Evolutionary conservation across 2,888 invertebrate genomes (phyloP).

Genomic region (Onchidella celtica): DNA sequence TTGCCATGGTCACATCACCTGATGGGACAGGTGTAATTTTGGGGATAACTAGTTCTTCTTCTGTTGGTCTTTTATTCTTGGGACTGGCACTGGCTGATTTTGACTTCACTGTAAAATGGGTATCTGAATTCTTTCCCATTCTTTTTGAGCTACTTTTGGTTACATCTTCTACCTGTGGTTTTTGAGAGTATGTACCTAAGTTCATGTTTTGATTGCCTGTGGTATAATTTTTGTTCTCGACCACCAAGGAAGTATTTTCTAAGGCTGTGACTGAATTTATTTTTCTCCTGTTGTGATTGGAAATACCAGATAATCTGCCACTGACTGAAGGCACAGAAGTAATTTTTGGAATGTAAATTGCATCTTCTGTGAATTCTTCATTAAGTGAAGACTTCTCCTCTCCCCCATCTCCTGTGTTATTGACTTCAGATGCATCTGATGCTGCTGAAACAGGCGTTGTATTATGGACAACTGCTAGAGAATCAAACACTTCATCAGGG

Average conservation of each 20-base stretch:
- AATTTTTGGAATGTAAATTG: slow-evolving; percentile 23
- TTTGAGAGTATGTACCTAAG: too few species aligned
- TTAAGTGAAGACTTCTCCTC: neutral
- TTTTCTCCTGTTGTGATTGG: neutral
- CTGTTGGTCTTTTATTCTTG: neutral
- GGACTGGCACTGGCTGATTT: neutral
- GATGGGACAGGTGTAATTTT: slow-evolving; percentile 30
- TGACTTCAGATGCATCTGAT: neutral
- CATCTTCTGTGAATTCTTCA: slow-evolving; percentile 12
- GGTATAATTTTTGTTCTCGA: too few species aligned
- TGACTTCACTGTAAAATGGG: too few species aligned
- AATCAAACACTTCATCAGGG: slow-evolving; percentile 13
- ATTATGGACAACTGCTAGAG: neutral
- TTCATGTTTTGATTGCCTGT: too few species aligned
- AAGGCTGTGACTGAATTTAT: neutral
- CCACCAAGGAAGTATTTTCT: too few species aligned
- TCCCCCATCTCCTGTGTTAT: neutral
- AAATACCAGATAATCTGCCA: too few species aligned
- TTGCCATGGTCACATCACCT: neutral
- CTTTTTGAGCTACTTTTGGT: too few species aligned
- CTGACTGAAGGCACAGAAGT: slow-evolving; percentile 21
- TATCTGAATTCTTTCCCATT: too few species aligned
- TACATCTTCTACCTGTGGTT: too few species aligned
- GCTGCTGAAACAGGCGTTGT: neutral
- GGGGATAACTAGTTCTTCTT: slow-evolving; percentile 30